Base-by-base conservation (phyloP, 2,797 vertebrate genomes). In the Neostethus bicornis region DNA sequence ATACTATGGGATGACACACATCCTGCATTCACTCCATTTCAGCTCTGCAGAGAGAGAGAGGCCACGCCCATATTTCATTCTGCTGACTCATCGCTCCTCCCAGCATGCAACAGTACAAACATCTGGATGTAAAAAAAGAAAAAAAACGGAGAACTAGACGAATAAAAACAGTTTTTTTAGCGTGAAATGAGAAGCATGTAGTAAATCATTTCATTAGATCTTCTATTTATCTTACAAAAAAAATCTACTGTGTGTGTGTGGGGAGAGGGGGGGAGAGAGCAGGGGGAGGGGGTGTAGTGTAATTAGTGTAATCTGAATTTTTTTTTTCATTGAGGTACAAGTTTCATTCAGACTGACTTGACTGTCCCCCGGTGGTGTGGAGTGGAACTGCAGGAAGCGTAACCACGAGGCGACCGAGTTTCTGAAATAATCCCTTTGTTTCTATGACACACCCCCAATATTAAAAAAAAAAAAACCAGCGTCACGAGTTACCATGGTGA, bases 131-230 rank as follows among this genome's bases (percentile, higher is more conserved):
- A 70, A 46, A 54, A 73, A 73, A 73, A 44, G 19, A 48, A 17
- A 61, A 60, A 49, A 70, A 72, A 56, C 80, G 76, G 56, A 77
- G 65, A 74, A 80, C 46, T 60, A 79, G 50, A 70, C 76, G 63
- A 49, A 75, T 52, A 47, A 24, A 54, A 61, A 60, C 43, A 81
- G 71, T 71, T 83, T 71, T 83, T 70, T 79, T 80, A 89, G 85
- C 85, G 89, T 79, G 85, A 87, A 84, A 89, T 79, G 80, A 84
- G 84, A 80, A 88, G 83, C 73, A 83, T 79, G 73, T 66, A 79
- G 81, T 80, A 83, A 79, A 73, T 82, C 34, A 77, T 84, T 81
- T 84, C 72, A 77, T 83, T 79, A 87, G 67, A 68, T 74, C 75
- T 79, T 70, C 65, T 63, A 78, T 70, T 60, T 50, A 72, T 51